Base-by-base conservation (phyloP, 2,888 invertebrate genomes). In the Drosophila histrio region DNA sequence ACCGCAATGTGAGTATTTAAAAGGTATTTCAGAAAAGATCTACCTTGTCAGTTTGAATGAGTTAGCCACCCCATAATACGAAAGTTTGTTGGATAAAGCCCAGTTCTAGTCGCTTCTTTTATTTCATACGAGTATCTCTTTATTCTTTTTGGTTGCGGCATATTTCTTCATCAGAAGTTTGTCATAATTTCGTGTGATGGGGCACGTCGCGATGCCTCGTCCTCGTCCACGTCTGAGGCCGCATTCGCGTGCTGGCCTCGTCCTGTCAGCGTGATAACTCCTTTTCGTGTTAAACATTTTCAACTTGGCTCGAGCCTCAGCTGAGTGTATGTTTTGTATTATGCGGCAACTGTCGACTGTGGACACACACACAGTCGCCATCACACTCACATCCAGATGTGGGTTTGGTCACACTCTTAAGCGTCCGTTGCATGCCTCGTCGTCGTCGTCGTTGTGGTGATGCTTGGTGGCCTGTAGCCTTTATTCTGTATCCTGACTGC, bases 261-360 rank as follows among this genome's bases (percentile, higher is more conserved):
- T 69, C 58, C 77, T 87, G 86, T 78, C 88, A 82, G 79, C 71
- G 68, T 79, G 86, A 85, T 85, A 89, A 82, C 86, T 87, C 88
- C 87, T 84, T 83, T 86, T 82, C 78, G 80, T 87, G 87, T 86
- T 87, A 64, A 87, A 87, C 89, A 87, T 88, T 88, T 88, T 83
- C 75, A 87, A 70, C 80, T 79, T 67, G 72, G 72, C 73, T 67
- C 47, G 70, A 58, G 75, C 61, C 68, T 57, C 57, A 47, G 58
- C 56, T 28, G 66, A 57, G 66, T 72, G 59, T 59, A 52, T 69
- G 62, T 52, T 58, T 74, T 56, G 72, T 59, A 72, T 69, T 81
- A 78, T 74, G 87, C 84, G 84, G 77, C 80, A 83, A 74, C 77
- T 81, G 87, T 80, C 80, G 77, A 65, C 77, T 60, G 60, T 61